phyloP scores from a whole-genome alignment of 2,113 vertebrate species.

The Brachypodius melanocephalos region DNA sequence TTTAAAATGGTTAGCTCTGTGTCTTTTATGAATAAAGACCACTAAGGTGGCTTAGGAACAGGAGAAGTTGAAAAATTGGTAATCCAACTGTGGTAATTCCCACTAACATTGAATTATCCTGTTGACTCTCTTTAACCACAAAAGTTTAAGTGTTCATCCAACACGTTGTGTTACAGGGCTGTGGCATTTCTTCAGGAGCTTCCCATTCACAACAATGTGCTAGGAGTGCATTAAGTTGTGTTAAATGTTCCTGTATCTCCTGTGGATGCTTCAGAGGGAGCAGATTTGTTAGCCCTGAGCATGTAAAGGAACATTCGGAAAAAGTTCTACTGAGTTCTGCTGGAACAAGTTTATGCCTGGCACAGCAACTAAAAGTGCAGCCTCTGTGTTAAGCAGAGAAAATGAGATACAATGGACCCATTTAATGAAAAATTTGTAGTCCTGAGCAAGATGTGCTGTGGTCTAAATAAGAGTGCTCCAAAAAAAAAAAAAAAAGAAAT shows the following conservation, averaged over 20 bases:
- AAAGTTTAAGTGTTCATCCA: background rate
- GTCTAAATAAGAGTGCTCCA: background rate
- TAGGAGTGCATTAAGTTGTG: background rate
- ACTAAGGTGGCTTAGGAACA: background rate
- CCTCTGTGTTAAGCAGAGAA: conserved; percentile 17
- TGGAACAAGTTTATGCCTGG: background rate
- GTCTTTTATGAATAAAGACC: conserved; percentile 10
- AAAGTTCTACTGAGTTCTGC: background rate
- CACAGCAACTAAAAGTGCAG: background rate
- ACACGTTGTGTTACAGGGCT: background rate
- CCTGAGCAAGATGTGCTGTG: background rate
- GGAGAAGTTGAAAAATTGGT: conserved; percentile 8
- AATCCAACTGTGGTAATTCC: conserved; percentile 7
- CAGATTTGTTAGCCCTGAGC: background rate
- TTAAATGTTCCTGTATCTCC: background rate
- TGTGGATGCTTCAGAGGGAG: background rate
- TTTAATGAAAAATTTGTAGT: conserved; percentile 14
- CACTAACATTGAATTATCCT: conserved; percentile 18
- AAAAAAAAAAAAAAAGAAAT: background rate
- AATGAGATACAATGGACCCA: conserved; percentile 15
- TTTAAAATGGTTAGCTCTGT: conserved; percentile 1
- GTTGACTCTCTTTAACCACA: background rate
- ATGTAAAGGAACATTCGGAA: background rate
- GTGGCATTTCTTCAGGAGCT: background rate
- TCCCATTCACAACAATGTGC: background rate